Conservation (phyloP, 2,113 vertebrate species). For the Gymnarchus niloticus region DNA sequence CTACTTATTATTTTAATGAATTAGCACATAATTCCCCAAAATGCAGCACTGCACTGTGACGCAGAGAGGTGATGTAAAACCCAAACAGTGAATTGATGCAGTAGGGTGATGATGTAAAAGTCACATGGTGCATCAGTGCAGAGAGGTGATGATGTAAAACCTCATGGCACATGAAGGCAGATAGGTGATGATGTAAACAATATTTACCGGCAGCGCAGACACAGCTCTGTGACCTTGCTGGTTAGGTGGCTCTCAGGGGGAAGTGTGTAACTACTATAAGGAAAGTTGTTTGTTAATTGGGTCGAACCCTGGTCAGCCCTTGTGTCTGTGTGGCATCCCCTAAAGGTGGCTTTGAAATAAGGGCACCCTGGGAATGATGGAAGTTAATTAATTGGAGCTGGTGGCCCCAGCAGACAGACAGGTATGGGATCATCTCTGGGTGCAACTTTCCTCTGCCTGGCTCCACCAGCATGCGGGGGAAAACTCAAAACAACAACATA, state of each 20-base stretch:
- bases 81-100: too few species aligned
- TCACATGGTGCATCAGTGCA: too few species aligned
- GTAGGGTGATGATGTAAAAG: too few species aligned
- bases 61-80: too few species aligned
- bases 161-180: neutral
- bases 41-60: neutral
- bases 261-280: constrained; percentile 56
- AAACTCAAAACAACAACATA: neutral
- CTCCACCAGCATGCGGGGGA: neutral
- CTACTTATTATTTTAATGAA: constrained; percentile 13
- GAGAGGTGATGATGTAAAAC: too few species aligned
- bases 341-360: constrained; percentile 59
- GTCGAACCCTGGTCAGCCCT: constrained; percentile 62
- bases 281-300: constrained; percentile 71
- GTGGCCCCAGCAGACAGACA: constrained; percentile 62
- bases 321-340: constrained; percentile 57
- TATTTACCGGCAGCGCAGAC: constrained; percentile 4
- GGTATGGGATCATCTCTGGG: constrained; percentile 24
- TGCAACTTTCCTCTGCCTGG: neutral
- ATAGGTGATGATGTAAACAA: constrained; percentile 24
- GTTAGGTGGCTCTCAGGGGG: constrained; percentile 43
- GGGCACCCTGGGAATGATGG: constrained; percentile 51
- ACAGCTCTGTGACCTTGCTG: neutral
- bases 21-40: constrained; percentile 7
- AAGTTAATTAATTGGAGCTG: constrained; percentile 69